Evolutionary conservation across 2,888 invertebrate genomes (phyloP).

Genomic region (Lumbricus terrestris): DNA sequence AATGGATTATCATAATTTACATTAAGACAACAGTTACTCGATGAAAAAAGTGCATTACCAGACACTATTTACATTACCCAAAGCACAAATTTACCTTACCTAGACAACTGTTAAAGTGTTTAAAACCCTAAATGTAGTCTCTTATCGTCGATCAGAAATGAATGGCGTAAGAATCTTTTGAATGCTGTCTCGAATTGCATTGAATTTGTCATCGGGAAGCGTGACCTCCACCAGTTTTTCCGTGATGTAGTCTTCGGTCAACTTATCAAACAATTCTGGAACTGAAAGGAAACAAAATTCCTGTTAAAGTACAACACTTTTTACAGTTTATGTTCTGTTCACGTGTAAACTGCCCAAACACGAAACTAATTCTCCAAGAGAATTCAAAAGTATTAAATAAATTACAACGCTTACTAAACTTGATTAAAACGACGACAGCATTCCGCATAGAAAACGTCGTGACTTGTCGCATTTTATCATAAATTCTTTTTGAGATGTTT

Average conservation of each 20-base stretch:
- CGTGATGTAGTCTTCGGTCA: conserved; percentile 32
- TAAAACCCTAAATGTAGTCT: not conserved
- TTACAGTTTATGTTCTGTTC: not conserved
- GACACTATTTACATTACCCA: not conserved
- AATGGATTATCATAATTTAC: not conserved
- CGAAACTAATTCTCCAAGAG: no score
- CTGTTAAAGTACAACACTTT: not conserved
- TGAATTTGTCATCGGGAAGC: conserved; percentile 27
- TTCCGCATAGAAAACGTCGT: no score
- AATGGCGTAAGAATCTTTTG: not conserved
- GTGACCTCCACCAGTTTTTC: conserved; percentile 13
- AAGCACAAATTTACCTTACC: not conserved
- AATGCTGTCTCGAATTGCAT: conserved; percentile 20
- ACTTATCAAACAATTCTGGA: conserved; percentile 23
- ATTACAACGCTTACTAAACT: no score
- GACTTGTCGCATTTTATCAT: not conserved
- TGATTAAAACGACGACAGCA: no score
- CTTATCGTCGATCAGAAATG: not conserved
- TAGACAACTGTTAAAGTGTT: not conserved
- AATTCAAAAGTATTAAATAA: no score
- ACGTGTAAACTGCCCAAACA: no score
- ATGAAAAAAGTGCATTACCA: not conserved
- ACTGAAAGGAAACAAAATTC: conserved; percentile 17
- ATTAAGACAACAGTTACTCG: not conserved
- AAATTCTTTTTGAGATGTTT: not conserved